Conservation (phyloP, 2,797 vertebrate genomes). For the Triplophysa bombifrons region DNA sequence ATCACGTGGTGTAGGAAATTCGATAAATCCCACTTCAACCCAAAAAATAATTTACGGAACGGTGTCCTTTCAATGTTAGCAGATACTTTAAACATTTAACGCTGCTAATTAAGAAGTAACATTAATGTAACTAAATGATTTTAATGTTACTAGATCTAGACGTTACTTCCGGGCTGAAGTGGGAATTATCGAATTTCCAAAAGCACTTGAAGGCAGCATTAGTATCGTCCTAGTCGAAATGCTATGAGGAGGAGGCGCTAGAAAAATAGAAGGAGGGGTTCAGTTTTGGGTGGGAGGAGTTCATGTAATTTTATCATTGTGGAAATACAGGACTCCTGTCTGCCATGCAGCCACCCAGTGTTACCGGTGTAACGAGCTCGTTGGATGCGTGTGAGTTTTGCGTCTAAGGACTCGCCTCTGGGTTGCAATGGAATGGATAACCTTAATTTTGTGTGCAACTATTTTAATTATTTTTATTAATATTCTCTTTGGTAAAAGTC, state of each 20-base stretch:
- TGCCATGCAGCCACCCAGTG: not conserved
- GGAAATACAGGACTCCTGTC: not conserved
- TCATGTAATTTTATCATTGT: not conserved
- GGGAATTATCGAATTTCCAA: no score
- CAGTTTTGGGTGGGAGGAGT: not conserved
- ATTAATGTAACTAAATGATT: no score
- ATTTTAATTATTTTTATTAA: conserved; percentile 59
- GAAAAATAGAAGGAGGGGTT: not conserved
- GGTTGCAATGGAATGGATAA: conserved; percentile 57
- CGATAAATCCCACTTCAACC: no score
- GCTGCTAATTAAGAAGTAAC: no score
- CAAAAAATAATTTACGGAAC: no score
- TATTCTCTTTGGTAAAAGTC: conserved; percentile 58
- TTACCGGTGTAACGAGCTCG: not conserved
- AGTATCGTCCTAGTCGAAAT: not conserved
- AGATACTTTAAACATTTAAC: no score
- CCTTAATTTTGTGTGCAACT: conserved; percentile 46
- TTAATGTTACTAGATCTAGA: no score
- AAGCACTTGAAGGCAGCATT: no score
- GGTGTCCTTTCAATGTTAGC: no score
- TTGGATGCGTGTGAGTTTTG: not conserved
- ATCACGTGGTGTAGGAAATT: no score
- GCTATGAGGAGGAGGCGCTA: not conserved
- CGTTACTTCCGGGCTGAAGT: no score
- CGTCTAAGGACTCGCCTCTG: not conserved